Percentiles rank a stretch among this genome's conserved stretches.
Evolutionary conservation across 2,888 invertebrate genomes (phyloP).

Genomic region (Geophilus truncorum): DNA sequence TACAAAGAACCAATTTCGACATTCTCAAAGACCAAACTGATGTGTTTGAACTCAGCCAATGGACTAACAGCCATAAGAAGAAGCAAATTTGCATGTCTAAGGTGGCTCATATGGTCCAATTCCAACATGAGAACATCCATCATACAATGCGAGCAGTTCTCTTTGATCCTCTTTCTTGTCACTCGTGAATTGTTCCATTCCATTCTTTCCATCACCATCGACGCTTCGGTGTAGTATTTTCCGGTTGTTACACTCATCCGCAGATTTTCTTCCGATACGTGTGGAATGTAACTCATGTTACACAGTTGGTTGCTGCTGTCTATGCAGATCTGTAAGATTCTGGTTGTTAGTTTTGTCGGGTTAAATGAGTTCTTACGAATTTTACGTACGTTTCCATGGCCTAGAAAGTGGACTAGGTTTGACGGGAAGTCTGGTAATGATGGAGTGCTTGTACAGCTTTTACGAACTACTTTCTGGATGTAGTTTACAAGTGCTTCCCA

Average conservation of each 20-base stretch:
- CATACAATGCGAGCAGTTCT: slow-evolving; percentile 41
- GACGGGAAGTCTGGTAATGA: neutral
- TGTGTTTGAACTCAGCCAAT: slow-evolving; percentile 45
- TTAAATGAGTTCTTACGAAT: too few species aligned
- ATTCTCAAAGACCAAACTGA: slow-evolving; percentile 50
- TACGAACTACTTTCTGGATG: neutral
- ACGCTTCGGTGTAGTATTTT: neutral
- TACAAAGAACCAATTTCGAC: slow-evolving; percentile 50
- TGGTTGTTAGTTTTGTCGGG: too few species aligned
- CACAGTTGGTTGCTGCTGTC: neutral
- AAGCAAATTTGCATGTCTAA: neutral
- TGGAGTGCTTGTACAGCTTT: neutral
- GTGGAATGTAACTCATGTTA: neutral
- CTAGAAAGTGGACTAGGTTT: neutral
- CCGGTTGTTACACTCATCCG: neutral
- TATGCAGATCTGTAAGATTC: neutral
- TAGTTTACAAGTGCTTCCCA: neutral
- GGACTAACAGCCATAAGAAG: slow-evolving; percentile 34
- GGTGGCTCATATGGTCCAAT: slow-evolving; percentile 45
- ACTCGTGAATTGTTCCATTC: slow-evolving; percentile 42
- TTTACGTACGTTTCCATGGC: neutral
- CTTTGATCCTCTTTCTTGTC: slow-evolving; percentile 40
- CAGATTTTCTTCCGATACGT: neutral
- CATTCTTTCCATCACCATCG: slow-evolving; percentile 11
- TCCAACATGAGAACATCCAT: slow-evolving; percentile 49